phyloP scores from a whole-genome alignment of 92 coral and sea anemone species.

The Epizoanthus fatuus region DNA sequence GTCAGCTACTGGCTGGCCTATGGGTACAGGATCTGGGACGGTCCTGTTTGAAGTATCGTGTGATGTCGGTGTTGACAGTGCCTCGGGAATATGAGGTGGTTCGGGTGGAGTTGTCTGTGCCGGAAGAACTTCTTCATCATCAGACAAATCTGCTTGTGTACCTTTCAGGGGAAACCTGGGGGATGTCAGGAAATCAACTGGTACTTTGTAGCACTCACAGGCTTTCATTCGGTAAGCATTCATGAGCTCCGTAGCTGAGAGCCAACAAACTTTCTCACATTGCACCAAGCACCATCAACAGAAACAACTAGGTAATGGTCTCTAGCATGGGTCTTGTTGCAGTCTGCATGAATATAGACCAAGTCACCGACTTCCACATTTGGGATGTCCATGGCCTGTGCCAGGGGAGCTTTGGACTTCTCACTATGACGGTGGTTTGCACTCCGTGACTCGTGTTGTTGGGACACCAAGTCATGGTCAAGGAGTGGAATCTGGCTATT shows the following conservation, averaged over 20 bases:
- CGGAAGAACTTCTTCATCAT: too few relatives aligned
- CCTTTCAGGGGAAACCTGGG: neutral
- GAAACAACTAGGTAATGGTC: conserved; percentile 30
- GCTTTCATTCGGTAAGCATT: conserved; percentile 38
- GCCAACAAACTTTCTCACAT: conserved; percentile 24
- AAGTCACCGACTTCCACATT: conserved; percentile 48
- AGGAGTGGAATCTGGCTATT: conserved; percentile 41
- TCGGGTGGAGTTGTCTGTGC: too few relatives aligned
- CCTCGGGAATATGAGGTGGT: too few relatives aligned
- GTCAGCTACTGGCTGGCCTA: too few relatives aligned
- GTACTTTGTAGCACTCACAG: conserved; percentile 27
- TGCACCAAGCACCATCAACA: conserved; percentile 40
- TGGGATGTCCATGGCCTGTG: neutral
- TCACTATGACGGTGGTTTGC: conserved; percentile 46
- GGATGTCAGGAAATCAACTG: neutral
- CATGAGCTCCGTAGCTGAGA: conserved; percentile 28
- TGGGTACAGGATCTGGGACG: too few relatives aligned
- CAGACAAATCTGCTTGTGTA: too few relatives aligned
- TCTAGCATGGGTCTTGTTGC: neutral
- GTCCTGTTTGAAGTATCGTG: too few relatives aligned
- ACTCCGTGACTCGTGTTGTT: conserved; percentile 24
- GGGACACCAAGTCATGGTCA: conserved; percentile 17
- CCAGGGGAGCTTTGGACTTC: conserved; percentile 35
- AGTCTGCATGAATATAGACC: conserved; percentile 52
- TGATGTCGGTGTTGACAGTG: too few relatives aligned